phyloP scores from a whole-genome alignment of 2,797 vertebrate genomes.

The Odontamblyopus rebecca region DNA sequence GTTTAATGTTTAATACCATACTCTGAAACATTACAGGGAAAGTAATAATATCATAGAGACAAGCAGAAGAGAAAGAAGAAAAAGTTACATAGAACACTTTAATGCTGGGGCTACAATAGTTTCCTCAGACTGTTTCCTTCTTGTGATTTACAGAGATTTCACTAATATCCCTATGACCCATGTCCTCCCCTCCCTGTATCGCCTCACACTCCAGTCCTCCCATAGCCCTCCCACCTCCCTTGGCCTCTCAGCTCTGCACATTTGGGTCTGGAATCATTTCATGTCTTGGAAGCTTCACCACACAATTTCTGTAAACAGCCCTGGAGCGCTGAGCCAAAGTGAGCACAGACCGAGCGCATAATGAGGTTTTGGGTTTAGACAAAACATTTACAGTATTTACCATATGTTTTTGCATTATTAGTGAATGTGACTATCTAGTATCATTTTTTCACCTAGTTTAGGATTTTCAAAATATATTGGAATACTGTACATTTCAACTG shows the following conservation, averaged over 20 bases:
- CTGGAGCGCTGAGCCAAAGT: conserved; percentile 47
- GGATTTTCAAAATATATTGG: too few species aligned
- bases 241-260: conserved; percentile 43
- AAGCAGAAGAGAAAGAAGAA: too few species aligned
- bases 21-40: too few species aligned
- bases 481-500: too few species aligned
- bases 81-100: not conserved
- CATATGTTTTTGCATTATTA: conserved; percentile 14
- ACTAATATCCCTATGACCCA: conserved; percentile 11
- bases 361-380: conserved; percentile 58
- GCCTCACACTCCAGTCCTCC: conserved; percentile 25
- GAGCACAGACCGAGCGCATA: conserved; percentile 51
- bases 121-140: not conserved
- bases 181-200: conserved; percentile 41
- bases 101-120: not conserved
- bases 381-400: conserved; percentile 13
- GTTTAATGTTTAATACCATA: too few species aligned
- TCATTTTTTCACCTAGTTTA: too few species aligned
- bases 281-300: conserved; percentile 56
- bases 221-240: conserved; percentile 47
- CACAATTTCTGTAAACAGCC: conserved; percentile 60
- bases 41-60: too few species aligned
- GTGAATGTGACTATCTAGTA: too few species aligned
- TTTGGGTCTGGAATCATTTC: conserved; percentile 56
- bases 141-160: not conserved